Conservation (phyloP, 2,888 invertebrate genomes). For the Timema cristinae region DNA sequence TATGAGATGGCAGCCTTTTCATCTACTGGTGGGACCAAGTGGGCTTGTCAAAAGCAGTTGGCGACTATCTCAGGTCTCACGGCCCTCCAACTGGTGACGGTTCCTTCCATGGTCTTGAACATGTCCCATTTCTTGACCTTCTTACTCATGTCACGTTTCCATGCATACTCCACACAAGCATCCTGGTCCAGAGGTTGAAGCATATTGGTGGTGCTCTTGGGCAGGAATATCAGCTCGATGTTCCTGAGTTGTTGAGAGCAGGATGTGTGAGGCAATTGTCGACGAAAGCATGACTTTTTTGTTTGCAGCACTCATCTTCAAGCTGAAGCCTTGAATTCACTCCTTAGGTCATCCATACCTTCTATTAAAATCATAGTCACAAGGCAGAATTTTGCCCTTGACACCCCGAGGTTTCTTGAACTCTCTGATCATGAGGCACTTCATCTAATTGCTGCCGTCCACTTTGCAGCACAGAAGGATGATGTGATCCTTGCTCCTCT, state of each 20-base stretch:
- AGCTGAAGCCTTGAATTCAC: conserved; percentile 15
- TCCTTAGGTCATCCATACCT: background rate
- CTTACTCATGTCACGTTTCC: too few relatives aligned
- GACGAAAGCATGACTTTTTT: conserved; percentile 10
- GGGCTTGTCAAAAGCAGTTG: background rate
- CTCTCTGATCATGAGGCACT: background rate
- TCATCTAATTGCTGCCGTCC: background rate
- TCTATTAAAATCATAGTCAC: conserved; percentile 13
- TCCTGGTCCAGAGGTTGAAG: too few relatives aligned
- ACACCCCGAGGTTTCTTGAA: background rate
- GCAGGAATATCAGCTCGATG: too few relatives aligned
- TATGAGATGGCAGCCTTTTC: background rate
- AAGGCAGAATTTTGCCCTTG: background rate
- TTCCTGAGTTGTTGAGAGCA: conserved; percentile 8
- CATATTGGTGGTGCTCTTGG: too few relatives aligned
- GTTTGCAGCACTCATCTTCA: conserved; percentile 15
- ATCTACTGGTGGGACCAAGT: too few relatives aligned
- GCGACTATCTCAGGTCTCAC: too few relatives aligned
- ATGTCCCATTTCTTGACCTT: too few relatives aligned
- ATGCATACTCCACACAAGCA: too few relatives aligned
- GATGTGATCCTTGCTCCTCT: too few relatives aligned
- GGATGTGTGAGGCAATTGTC: conserved; percentile 11
- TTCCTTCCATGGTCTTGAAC: too few relatives aligned
- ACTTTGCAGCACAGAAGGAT: background rate
- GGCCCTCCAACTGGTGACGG: too few relatives aligned